These are phyloP conservation scores for Apamea anceps DNA, from an alignment of 2,888 invertebrate genomes.

Conservation along the genomic window DNA sequence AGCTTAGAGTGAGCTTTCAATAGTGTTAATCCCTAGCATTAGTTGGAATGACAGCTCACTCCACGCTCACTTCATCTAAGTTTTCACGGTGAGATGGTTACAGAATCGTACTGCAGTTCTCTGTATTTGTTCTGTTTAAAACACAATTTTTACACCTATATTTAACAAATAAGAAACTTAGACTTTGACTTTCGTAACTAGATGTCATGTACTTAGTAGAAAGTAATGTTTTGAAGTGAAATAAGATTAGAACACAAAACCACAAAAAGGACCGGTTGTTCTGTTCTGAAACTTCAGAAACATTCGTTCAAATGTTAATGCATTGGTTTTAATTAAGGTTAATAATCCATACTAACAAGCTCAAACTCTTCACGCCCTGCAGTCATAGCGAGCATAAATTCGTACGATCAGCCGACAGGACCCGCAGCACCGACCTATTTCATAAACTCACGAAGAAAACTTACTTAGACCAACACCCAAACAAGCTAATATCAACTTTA, in stretches of 20 bases:
- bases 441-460: constrained; percentile 77
- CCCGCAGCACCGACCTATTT: constrained; percentile 76
- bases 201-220: not conserved
- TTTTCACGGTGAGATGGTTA: too few species aligned
- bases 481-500: constrained; percentile 39
- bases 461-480: constrained; percentile 50
- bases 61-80: too few species aligned
- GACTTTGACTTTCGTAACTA: not conserved
- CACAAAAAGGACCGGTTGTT: not conserved
- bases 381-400: constrained; percentile 68
- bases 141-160: too few species aligned
- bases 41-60: too few species aligned
- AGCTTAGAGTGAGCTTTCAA: too few species aligned
- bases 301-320: not conserved
- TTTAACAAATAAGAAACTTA: too few species aligned
- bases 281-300: not conserved
- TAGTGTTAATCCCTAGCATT: too few species aligned
- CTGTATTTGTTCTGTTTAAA: too few species aligned
- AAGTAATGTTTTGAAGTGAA: not conserved
- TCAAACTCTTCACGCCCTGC: constrained; percentile 69
- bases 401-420: constrained; percentile 78
- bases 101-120: too few species aligned
- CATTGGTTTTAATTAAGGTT: constrained; percentile 33
- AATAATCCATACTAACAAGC: constrained; percentile 55
- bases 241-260: not conserved